phyloP scores from a whole-genome alignment of 2,113 vertebrate genomes.

The Lanius ludovicianus region DNA sequence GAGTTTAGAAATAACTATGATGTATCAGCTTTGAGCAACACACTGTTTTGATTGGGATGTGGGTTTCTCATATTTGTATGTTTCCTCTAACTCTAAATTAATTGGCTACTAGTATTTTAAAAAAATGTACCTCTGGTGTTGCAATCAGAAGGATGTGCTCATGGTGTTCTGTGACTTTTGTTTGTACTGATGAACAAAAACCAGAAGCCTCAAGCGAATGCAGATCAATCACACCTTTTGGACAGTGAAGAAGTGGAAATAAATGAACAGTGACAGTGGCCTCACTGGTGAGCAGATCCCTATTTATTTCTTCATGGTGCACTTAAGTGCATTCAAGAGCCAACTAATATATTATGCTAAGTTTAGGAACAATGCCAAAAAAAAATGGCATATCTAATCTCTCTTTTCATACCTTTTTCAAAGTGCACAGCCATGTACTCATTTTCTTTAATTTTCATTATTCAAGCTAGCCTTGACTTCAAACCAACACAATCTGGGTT shows the following conservation, averaged over 20 bases:
- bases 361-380: neutral
- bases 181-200: rapidly evolving
- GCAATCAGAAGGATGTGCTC: neutral
- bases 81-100: neutral
- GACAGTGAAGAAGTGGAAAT: neutral
- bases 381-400: neutral
- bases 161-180: neutral
- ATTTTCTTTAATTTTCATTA: neutral
- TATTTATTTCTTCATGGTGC: neutral
- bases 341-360: neutral
- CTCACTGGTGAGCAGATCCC: neutral
- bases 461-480: neutral
- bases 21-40: neutral
- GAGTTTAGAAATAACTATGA: neutral
- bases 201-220: neutral
- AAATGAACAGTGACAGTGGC: neutral
- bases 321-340: neutral
- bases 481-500: neutral
- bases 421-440: neutral
- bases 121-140: neutral
- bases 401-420: neutral
- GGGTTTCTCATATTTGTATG: neutral
- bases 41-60: neutral
- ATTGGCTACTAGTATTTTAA: neutral
- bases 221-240: neutral